Base-by-base conservation (phyloP, 1,140 invertebrate species). In the Schlechtendalia chinensis region DNA sequence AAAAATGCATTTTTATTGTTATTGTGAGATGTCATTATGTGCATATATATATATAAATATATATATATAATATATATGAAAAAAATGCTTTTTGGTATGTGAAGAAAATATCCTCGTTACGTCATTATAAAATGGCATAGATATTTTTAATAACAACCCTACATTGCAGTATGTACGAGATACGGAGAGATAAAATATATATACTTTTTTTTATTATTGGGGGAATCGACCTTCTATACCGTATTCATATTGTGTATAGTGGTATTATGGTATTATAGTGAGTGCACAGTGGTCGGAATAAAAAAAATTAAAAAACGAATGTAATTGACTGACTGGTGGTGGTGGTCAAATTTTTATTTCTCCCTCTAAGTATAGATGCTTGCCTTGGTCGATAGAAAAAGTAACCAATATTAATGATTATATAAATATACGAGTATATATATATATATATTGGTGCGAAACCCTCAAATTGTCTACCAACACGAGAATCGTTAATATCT, bases 401-500 rank as follows among this genome's bases (percentile, higher is more conserved):
- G 45, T 69, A 69, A 50, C 67, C 69, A 54, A 72, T 72, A 72
- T 72, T 72, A 72, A 54, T 54, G 69, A 72, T 72, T 72, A 72
- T 72, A 54, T 53, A 53, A 17, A 16, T 39, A 39, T 8, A 39
- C 32, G 32, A 4, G 8, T 39, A 39, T 8, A 4, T 8, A 4
- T 8, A 14, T 50, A 50, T 10, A n/a, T n/a, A n/a, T 11, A 8
- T 72, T 1, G 24, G 50, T 29, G 32, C 29, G 75, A 39, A 8
- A 3, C 24, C 32, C 27, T 79, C 75, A 63, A 79, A 79, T 79
- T 79, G 75, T 79, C 75, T 79, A 22, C 58, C 56, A 79, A 79
- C 75, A 79, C 75, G 75, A 79, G 75, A 79, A 79, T 79, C 75
- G 56, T 79, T 79, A 79, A 77, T 77, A 77, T 61, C 16, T n/a